Evolutionary conservation across 2,888 invertebrate species (phyloP).

Genomic region (Drosophila picticornis): DNA sequence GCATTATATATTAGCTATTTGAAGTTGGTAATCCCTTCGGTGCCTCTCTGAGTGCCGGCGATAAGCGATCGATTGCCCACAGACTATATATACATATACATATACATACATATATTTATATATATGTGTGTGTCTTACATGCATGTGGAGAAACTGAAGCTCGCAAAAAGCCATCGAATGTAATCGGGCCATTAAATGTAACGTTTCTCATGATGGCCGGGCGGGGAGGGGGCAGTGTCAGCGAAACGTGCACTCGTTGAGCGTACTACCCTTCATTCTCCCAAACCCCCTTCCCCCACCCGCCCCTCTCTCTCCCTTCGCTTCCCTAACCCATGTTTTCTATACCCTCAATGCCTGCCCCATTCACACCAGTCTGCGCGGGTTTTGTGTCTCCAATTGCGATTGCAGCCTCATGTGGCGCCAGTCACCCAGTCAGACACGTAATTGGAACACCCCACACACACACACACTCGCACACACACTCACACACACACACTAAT

Average conservation of each 20-base stretch:
- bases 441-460: slow-evolving; percentile 52
- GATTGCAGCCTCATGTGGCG: slow-evolving; percentile 67
- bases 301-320: background rate
- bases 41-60: slow-evolving; percentile 47
- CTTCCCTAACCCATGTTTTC: no score
- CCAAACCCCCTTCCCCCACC: no score
- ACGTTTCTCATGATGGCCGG: slow-evolving; percentile 34
- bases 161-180: slow-evolving; percentile 59
- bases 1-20: slow-evolving; percentile 32
- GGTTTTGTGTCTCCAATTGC: slow-evolving; percentile 51
- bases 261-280: background rate
- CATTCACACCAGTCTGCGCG: slow-evolving; percentile 13
- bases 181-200: slow-evolving; percentile 65
- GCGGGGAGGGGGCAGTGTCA: slow-evolving; percentile 21
- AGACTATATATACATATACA: background rate
- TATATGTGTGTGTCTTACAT: background rate
- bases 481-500: background rate
- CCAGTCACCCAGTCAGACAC: slow-evolving; percentile 43
- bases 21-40: slow-evolving; percentile 52
- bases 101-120: background rate
- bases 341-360: background rate
- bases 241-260: slow-evolving; percentile 44
- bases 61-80: slow-evolving; percentile 68
- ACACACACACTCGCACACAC: background rate
- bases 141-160: slow-evolving; percentile 28